A percentile compares a stretch with the other conserved stretches of the same genome.
phyloP scores from a whole-genome alignment of 2,113 vertebrate species.

The Dicrurus megarhynchus region DNA sequence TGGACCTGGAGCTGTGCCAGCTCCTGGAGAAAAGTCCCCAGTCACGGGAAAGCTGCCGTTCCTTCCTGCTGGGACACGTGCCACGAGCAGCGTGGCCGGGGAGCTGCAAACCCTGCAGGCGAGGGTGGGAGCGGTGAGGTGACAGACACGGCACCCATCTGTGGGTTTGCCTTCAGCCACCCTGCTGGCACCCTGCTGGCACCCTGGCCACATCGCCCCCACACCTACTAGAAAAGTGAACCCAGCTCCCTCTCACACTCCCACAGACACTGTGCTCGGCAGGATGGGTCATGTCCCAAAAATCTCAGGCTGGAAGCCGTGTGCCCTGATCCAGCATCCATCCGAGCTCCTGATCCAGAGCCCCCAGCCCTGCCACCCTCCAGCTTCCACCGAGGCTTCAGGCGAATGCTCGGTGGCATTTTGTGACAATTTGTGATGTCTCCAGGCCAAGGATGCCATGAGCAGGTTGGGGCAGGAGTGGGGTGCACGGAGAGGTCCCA shows the following conservation, averaged over 20 bases:
- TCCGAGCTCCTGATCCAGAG: background rate
- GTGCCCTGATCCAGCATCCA: background rate
- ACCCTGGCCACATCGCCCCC: background rate
- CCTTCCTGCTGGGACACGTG: background rate
- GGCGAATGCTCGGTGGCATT: accelerated
- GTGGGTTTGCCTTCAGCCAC: background rate
- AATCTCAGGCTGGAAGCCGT: background rate
- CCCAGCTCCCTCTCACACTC: background rate
- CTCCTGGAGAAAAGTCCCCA: background rate
- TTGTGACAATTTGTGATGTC: background rate
- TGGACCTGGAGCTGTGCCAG: background rate
- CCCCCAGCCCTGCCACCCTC: background rate
- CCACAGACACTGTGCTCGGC: accelerated
- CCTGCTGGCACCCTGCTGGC: background rate
- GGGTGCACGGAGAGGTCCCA: accelerated
- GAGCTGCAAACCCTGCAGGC: accelerated
- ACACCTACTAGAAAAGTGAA: background rate
- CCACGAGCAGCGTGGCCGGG: accelerated
- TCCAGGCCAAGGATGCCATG: background rate
- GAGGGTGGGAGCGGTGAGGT: accelerated
- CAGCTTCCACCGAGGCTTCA: background rate
- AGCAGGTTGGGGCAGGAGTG: accelerated
- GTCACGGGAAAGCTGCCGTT: accelerated
- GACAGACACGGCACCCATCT: background rate
- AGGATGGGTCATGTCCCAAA: background rate